Percentiles rank a stretch among this genome's conserved stretches.
Evolutionary conservation across 2,888 invertebrate genomes (phyloP).

Genomic region (Philereme vetulata): DNA sequence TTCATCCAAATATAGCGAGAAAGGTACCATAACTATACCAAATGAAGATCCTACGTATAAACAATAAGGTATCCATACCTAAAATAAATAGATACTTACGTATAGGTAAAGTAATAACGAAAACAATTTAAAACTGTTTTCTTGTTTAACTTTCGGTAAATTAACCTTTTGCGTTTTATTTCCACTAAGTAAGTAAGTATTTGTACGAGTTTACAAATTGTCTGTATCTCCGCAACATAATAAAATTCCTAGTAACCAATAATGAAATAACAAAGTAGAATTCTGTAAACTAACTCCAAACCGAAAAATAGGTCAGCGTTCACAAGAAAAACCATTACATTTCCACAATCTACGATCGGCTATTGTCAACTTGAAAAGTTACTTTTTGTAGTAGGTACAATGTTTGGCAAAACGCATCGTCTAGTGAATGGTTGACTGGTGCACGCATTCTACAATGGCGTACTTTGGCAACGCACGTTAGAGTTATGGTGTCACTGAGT

Average conservation of each 20-base stretch:
- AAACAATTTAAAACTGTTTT: too few species aligned
- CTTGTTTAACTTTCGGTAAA: too few species aligned
- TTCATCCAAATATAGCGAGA: too few species aligned
- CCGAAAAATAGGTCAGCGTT: background rate
- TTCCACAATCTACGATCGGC: conserved; percentile 6
- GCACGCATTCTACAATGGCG: conserved; percentile 32
- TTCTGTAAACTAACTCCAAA: background rate
- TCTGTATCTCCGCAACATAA: background rate
- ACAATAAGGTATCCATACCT: too few species aligned
- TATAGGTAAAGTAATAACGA: too few species aligned
- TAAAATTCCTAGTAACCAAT: background rate
- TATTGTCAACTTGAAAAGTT: conserved; percentile 10
- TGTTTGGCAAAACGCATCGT: conserved; percentile 29
- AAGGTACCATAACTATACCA: too few species aligned
- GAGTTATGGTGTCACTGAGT: conserved; percentile 52
- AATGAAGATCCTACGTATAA: too few species aligned
- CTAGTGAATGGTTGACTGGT: conserved; percentile 22
- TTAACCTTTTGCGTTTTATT: too few species aligned
- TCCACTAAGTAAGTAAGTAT: too few species aligned
- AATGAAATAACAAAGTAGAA: background rate
- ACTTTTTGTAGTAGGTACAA: conserved; percentile 2
- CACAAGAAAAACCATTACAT: conserved; percentile 1
- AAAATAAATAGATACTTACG: too few species aligned
- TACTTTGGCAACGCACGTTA: conserved; percentile 39
- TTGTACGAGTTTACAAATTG: too few species aligned